Conservation (phyloP, 2,888 invertebrate species). For the Trissolcus japonicus region DNA sequence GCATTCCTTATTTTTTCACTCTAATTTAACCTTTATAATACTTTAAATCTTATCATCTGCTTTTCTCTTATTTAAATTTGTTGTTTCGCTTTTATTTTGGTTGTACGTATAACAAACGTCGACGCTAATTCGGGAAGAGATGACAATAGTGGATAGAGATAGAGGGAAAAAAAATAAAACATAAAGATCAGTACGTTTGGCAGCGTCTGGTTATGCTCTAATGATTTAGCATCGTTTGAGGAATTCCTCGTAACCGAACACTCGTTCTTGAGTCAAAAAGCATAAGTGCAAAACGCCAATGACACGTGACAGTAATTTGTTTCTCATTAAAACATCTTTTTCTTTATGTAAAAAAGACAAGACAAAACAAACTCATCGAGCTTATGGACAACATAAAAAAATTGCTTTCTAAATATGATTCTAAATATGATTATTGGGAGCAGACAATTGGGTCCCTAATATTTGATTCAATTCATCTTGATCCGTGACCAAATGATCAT, state of each 20-base stretch:
- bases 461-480: too few species aligned
- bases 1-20: constrained; percentile 1
- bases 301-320: background rate
- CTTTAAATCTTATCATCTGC: constrained; percentile 10
- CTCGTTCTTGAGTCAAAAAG: constrained; percentile 22
- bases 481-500: too few species aligned
- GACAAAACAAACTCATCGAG: too few species aligned
- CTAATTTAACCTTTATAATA: background rate
- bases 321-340: too few species aligned
- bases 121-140: constrained; percentile 50
- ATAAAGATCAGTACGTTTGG: constrained; percentile 49
- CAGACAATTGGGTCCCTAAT: too few species aligned
- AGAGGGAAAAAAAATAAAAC: constrained; percentile 23
- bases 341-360: too few species aligned
- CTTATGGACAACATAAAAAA: too few species aligned
- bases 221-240: constrained; percentile 28
- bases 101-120: constrained; percentile 27
- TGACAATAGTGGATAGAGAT: constrained; percentile 35
- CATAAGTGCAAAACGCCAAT: constrained; percentile 21
- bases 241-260: constrained; percentile 1
- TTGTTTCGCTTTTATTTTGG: constrained; percentile 9
- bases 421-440: too few species aligned
- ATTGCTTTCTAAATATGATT: too few species aligned
- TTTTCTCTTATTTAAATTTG: constrained; percentile 10
- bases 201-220: constrained; percentile 48